phyloP scores from a whole-genome alignment of 2,113 vertebrate species.

The Scophthalmus maximus region DNA sequence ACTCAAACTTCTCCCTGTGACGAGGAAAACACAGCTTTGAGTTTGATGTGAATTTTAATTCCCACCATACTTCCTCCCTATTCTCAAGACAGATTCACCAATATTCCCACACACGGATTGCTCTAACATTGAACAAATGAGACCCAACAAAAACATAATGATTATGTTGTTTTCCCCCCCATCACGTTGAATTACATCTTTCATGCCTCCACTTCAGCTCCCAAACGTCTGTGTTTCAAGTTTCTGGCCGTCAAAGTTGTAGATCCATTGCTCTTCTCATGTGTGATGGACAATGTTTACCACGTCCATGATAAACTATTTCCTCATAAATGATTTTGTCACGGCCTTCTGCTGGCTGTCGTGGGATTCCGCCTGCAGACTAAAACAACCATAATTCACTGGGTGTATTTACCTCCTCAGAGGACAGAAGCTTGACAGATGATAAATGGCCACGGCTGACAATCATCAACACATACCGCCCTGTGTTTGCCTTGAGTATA shows the following conservation, averaged over 20 bases:
- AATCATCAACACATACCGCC: conserved; percentile 91
- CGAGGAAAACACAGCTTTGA: conserved; percentile 45
- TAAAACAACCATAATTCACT: conserved; percentile 93
- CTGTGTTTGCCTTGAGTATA: conserved; percentile 91
- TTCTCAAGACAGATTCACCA: conserved; percentile 43
- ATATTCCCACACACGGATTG: conserved; percentile 44
- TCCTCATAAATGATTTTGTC: conserved; percentile 82
- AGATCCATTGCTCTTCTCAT: conserved; percentile 58
- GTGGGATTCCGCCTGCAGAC: conserved; percentile 90
- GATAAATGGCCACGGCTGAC: conserved; percentile 95
- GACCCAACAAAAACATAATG: conserved; percentile 43
- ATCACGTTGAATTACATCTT: conserved; percentile 57
- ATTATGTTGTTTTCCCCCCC: conserved; percentile 33
- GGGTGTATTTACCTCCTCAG: conserved; percentile 93
- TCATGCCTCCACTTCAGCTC: conserved; percentile 47
- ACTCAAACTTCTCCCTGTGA: conserved; percentile 34
- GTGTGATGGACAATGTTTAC: conserved; percentile 78
- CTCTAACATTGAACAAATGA: conserved; percentile 50
- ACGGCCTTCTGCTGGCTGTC: conserved; percentile 86
- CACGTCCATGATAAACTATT: conserved; percentile 80
- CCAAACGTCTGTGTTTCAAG: conserved; percentile 41
- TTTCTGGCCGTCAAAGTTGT: conserved; percentile 40
- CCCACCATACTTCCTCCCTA: background rate
- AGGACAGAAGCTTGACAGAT: conserved; percentile 92
- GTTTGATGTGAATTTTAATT: conserved; percentile 34